Base-by-base conservation (phyloP, 2,888 invertebrate species). In the Leptopilina myrica region DNA sequence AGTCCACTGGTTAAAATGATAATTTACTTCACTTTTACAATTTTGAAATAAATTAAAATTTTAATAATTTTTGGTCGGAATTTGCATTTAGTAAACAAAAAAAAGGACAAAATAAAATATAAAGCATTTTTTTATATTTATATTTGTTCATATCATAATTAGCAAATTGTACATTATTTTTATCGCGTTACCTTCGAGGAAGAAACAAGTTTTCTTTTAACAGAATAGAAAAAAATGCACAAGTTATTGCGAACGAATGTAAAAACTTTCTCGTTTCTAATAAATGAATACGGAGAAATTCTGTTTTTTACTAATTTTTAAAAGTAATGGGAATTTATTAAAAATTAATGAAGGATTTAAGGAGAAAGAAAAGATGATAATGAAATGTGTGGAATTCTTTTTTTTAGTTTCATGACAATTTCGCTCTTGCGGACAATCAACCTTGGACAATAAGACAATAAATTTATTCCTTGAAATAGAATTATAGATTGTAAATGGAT, bases 401-500 rank as follows among this genome's bases (percentile, higher is more conserved):
- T 43, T 8, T 43, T 43, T 43, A 8, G 8, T 43, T 43, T 43
- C 43, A 43, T 43, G 8, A 43, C 8, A 43, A 33, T 33, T 49
- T 49, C 4, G 2, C 12, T 49, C 4, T 49, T 4, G 49, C 9
- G 49, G 9, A 11, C 7, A 20, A 20, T n/a, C 62, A 62, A 62
- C 8, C 59, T 59, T 59, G 20, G 15, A 62, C n/a, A 20, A 62
- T 33, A 33, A 33, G 33, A 33, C 33, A 20, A 62, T 59, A n/a
- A 33, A 8, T 59, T 59, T n/a, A 59, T 59, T 59, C n/a, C 14
- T 59, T 15, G 59, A 33, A 33, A 40, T 9, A 14, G 69, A 53
- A 20, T 26, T 43, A 49, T n/a, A 56, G 56, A 56, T 73, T 73
- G 56, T 56, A 73, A 73, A 73, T 56, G 33, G 73, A 73, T 56